Base-by-base conservation (phyloP, 2,113 vertebrate species). In the Etheostoma cragini region DNA sequence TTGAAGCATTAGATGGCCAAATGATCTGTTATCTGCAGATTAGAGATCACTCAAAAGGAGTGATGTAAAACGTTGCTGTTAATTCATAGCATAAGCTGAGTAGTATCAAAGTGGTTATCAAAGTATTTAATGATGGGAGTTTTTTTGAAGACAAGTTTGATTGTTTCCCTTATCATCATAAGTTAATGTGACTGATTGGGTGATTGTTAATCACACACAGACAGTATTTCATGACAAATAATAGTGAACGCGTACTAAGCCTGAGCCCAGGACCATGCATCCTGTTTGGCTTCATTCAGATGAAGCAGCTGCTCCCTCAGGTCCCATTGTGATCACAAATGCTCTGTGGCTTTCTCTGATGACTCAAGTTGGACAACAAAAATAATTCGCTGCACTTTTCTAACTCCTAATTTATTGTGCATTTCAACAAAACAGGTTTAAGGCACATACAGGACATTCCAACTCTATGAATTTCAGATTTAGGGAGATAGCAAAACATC, bases 201-300 rank as follows among this genome's bases (percentile, higher is more conserved):
- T 53, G 47, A 61, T 69, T 60, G 8, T 52, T 30, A 30, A 50
- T 33, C 16, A 3, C 11, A 19, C 5, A 16, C 24, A 56, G 22
- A 50, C 7, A 17, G n/a, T 26, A 24, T 14, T 50, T 5, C 26
- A 10, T 53, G 66, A 53, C 6, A 7, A 47, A 33, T 56, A 22
- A 17, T 22, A 19, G 57, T 64, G 19, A 30, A 38, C 6, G 21
- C 70, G 65, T 80, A 69, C 76, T 76, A 78, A 75, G 75, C 71
- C 30, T 16, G 2, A 56, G 49, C 30, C 42, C 13, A 45, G 64
- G 58, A 56, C 30, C 7, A 0, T 10, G 60, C 67, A 61, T 87
- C 81, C 77, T 87, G 70, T 80, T 82, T 69, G 15, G 62, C 53
- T 72, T 74, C 56, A 72, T 61, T 64, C 45, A 45, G 22, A 68